These are phyloP conservation scores for Diglossa cyanea DNA, from an alignment of 2,797 vertebrate genomes.

Conservation along the genomic window DNA sequence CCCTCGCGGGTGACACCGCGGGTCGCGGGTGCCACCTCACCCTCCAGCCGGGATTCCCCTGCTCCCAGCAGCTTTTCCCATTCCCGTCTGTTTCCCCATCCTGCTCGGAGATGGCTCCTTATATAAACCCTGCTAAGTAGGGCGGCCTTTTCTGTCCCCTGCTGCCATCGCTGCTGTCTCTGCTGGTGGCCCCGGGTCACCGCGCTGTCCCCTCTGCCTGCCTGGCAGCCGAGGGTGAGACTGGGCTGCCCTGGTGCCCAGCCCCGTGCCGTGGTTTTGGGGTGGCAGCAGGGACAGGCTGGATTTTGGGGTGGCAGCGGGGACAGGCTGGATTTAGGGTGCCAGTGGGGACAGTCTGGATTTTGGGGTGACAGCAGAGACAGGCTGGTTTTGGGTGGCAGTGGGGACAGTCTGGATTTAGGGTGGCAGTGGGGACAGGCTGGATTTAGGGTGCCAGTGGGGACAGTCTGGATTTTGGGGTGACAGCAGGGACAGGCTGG, in stretches of 20 bases:
- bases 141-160: not conserved
- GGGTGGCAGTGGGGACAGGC: no score
- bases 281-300: accelerated
- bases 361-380: no score
- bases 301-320: accelerated
- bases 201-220: not conserved
- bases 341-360: no score
- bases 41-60: not conserved
- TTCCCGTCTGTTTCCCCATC: not conserved
- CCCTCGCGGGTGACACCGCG: not conserved
- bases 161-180: not conserved
- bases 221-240: not conserved
- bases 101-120: not conserved
- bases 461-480: no score
- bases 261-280: accelerated
- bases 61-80: not conserved
- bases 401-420: no score
- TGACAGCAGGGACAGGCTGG: no score
- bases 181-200: not conserved
- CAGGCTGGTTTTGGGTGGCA: no score
- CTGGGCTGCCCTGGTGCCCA: not conserved
- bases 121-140: not conserved
- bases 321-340: not conserved
- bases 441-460: no score
- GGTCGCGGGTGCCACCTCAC: not conserved